Conservation (phyloP, 2,797 vertebrate species). For the Eremophila alpestris region DNA sequence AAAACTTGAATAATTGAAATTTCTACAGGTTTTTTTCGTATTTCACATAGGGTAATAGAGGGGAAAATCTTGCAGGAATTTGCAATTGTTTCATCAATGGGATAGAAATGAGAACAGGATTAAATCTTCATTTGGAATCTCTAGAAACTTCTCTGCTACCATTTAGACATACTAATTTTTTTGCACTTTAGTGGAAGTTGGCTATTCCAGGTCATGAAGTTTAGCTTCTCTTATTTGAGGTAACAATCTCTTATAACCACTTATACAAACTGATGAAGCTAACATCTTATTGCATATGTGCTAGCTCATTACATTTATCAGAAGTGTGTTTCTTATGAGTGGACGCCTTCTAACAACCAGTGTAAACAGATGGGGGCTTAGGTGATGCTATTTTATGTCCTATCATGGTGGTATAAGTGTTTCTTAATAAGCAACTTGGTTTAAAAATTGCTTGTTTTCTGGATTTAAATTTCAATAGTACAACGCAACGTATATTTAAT, state of each 20-base stretch:
- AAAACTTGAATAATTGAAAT: neutral
- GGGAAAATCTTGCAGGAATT: neutral
- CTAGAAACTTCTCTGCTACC: neutral
- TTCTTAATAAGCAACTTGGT: neutral
- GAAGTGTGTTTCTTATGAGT: neutral
- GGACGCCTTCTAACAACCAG: neutral
- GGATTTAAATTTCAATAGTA: neutral
- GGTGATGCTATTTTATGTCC: neutral
- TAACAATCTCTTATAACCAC: neutral
- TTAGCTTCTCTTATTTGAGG: neutral
- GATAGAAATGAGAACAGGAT: neutral
- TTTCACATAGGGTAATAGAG: neutral
- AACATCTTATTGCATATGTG: neutral
- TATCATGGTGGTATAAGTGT: neutral
- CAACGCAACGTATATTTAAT: neutral
- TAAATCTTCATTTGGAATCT: neutral
- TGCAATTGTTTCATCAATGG: neutral
- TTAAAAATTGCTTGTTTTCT: neutral
- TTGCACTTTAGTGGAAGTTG: neutral
- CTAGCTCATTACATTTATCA: neutral
- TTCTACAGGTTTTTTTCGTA: neutral
- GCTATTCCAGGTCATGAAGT: neutral
- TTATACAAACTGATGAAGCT: neutral
- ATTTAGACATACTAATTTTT: neutral
- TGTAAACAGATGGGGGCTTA: fast-evolving